Evolutionary conservation across 1,140 invertebrate species (phyloP), one percentile per base, ranked within the genome.

Genomic region (Cyphomyrmex costatus): DNA sequence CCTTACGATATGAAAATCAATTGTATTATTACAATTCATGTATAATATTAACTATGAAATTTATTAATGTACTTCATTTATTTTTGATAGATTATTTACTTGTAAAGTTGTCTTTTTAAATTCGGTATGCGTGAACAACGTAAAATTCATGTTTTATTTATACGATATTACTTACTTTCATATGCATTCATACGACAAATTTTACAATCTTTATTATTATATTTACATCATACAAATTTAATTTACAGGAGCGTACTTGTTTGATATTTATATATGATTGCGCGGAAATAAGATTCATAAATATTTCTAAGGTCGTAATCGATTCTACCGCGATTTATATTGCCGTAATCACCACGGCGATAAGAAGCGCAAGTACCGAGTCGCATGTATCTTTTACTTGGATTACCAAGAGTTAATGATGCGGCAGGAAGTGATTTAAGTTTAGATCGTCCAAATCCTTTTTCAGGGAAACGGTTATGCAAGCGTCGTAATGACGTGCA

Each of bases 351-450:
- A 70, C 68, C 36, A 56, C 49, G 65, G 12, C 10, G 36, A 80
- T 68, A 79, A 51, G 27, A 65, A 49, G 21, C 14, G n/a, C 14
- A 30, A 4, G 46, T 24, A 12, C 4, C 21, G 21, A 27, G 6
- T 14, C 2, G 42, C n/a, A 30, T 42, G 36, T 42, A 42, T 42
- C 21, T 14, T 56, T 53, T 68, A 12, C n/a, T 10, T 21, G 10
- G 16, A 80, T 58, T 68, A 70, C 58, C 78, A 24, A 33, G 14
- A 36, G 21, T 27, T 36, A 56, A 46, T 30, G 33, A 24, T 19
- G 65, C 30, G 63, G 33, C 65, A 33, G 60, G 76, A 79, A 66
- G 5, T 56, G 16, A 70, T 56, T 80, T 80, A 70, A 30, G 7
- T 33, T 66, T 30, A 21, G 51, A 66, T 56, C 30, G 12, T 68